These are phyloP conservation scores for Chaitophorus viminalis DNA, from an alignment of 2,888 invertebrate species.

Conservation along the genomic window DNA sequence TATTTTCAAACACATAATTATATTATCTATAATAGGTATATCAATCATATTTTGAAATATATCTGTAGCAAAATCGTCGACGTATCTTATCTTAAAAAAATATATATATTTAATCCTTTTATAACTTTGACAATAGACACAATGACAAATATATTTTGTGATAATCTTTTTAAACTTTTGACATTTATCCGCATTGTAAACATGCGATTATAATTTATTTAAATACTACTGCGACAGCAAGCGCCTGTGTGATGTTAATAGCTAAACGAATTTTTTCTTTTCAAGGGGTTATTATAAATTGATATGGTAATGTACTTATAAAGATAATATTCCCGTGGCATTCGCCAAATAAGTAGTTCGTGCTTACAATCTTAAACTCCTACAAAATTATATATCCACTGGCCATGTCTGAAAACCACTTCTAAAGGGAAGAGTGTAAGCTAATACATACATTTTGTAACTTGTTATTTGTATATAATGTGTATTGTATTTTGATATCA, in stretches of 20 bases:
- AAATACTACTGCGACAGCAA: not conserved
- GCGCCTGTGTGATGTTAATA: not conserved
- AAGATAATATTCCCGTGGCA: not conserved
- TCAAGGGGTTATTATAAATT: not conserved
- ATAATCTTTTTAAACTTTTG: slow-evolving; percentile 13
- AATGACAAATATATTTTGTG: slow-evolving; percentile 36
- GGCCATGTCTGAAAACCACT: not conserved
- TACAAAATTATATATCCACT: slow-evolving; percentile 11
- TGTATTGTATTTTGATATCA: not conserved
- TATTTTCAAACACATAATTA: not conserved
- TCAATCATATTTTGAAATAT: not conserved
- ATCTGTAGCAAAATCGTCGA: not conserved
- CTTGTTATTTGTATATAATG: slow-evolving; percentile 13
- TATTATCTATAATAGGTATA: not conserved
- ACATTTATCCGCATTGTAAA: slow-evolving; percentile 31
- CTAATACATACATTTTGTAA: not conserved
- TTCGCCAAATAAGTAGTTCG: slow-evolving; percentile 3
- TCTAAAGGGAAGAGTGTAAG: not conserved
- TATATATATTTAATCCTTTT: slow-evolving; percentile 5
- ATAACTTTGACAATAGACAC: not conserved
- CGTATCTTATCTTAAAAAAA: not conserved
- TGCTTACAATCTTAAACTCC: not conserved
- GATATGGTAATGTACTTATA: not conserved
- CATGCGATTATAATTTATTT: slow-evolving; percentile 18
- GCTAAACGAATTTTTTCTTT: not conserved